Percentiles rank a stretch among this genome's conserved stretches.
phyloP scores from a whole-genome alignment of 2,888 invertebrate genomes.

The Agapostemon virescens region DNA sequence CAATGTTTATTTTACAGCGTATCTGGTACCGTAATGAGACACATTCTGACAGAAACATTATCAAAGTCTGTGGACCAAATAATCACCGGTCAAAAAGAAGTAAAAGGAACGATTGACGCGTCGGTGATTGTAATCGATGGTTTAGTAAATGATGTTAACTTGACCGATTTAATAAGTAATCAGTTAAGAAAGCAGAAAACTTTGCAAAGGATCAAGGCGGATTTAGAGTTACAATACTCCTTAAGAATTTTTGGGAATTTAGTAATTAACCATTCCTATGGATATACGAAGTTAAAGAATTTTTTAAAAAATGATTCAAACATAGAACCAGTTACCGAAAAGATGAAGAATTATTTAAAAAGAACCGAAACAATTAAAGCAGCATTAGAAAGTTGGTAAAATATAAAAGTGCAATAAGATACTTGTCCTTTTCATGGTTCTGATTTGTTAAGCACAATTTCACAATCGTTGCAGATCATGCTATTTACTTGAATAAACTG shows the following conservation, averaged over 20 bases:
- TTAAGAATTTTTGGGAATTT: slow-evolving; percentile 69
- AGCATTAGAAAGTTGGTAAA: slow-evolving; percentile 64
- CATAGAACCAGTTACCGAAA: slow-evolving; percentile 21
- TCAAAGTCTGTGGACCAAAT: slow-evolving; percentile 77
- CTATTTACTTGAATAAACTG: slow-evolving; percentile 65
- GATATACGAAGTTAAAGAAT: slow-evolving; percentile 56
- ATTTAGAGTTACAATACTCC: slow-evolving; percentile 58
- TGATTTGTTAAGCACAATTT: slow-evolving; percentile 1
- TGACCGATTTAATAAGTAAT: slow-evolving; percentile 59
- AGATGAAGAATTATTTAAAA: slow-evolving; percentile 25
- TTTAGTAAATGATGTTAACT: slow-evolving; percentile 68
- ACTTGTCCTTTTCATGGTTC: not conserved
- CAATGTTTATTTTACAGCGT: slow-evolving; percentile 59
- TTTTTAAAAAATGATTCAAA: slow-evolving; percentile 22
- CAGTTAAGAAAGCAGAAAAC: slow-evolving; percentile 65
- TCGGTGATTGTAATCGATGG: slow-evolving; percentile 63
- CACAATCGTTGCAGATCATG: slow-evolving; percentile 55
- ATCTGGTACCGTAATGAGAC: slow-evolving; percentile 75
- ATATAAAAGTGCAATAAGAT: not conserved
- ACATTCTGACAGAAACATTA: slow-evolving; percentile 76
- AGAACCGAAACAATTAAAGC: slow-evolving; percentile 55
- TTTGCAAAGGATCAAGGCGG: slow-evolving; percentile 63
- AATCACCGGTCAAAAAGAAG: slow-evolving; percentile 77
- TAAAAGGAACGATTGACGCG: slow-evolving; percentile 64
- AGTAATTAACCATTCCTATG: slow-evolving; percentile 60